Base-by-base conservation (phyloP, 2,888 invertebrate genomes). In the Ernsta delagoae region DNA sequence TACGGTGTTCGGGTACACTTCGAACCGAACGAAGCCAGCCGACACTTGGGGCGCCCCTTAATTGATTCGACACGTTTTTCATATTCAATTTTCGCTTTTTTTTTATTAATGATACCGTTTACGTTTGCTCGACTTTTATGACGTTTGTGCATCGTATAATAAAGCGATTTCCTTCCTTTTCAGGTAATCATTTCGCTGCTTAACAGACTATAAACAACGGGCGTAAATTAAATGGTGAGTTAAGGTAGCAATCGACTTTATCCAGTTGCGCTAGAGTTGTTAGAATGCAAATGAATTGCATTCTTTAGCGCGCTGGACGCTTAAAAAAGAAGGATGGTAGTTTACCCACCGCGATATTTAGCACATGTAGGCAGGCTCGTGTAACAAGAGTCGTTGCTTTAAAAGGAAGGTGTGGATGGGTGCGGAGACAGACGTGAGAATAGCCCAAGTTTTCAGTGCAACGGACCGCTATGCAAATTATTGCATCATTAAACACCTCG, bases 401-500 rank as follows among this genome's bases (percentile, higher is more conserved):
- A 88, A 79, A 89, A 86, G 89, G 88, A 80, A 83, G 80, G 80
- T 76, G 77, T 72, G 72, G 74, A 73, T 75, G 78, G 71, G 74
- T 70, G 78, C 72, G 72, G 71, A 80, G 86, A 89, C 84, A 83
- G 92, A 91, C 92, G 86, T 92, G 92, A 90, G 92, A 92, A 92
- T 90, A 86, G 89, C 75, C 82, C 73, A 83, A 74, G 80, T 83
- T 81, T 73, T 78, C 81, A 77, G 79, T 79, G 80, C 84, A 83
- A 83, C 84, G 83, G 83, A 81, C 82, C 78, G 79, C 85, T 90
- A 93, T 93, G 93, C 92, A 93, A 92, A 93, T 92, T 85, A 87
- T 88, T 87, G 88, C 88, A 89, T 92, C 92, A 91, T 93, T 93
- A 92, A 90, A 90, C 92, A 92, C 90, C 88, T 88, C 78, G 86